Evolutionary conservation across 2,888 invertebrate genomes (phyloP), one percentile per base, ranked within the genome.

Genomic region (Drosophila anomalipes): DNA sequence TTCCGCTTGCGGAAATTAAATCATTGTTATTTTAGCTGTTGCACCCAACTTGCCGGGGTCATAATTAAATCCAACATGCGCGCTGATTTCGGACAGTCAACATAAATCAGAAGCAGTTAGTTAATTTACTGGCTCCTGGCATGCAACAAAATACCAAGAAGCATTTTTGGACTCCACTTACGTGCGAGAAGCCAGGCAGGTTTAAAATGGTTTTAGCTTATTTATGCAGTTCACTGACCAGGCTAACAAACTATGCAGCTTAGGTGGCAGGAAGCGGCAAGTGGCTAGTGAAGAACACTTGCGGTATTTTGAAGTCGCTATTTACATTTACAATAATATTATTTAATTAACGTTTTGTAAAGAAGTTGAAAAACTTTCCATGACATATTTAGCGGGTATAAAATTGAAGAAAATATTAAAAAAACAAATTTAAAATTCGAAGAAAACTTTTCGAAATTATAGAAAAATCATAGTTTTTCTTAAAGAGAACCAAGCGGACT

Each of bases 1-100:
- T 81, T 83, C 75, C 86, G 78, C 32, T 47, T 49, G 39, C 77
- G 88, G 87, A 82, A 82, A 85, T 84, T 89, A 66, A 82, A 77
- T 70, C 82, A 77, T 80, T 82, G 77, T 75, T 64, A 61, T 60
- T 26, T 26, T 68, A 59, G 70, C 58, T 51, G 65, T 60, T 69
- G 76, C 57, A 62, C 56, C 59, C 70, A 26, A 35, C 49, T 57
- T 57, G 33, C 41, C 37, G 57, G 53, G 53, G 67, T 41, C 19
- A 60, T 69, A 82, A 81, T 81, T 83, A 82, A 75, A 81, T 58
- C 58, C 53, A 72, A 75, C 85, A 80, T 77, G 90, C 72, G 61
- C 83, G 56, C 64, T 60, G 77, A 71, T 71, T 56, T 62, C 35
- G 14, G 28, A 73, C 61, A 68, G 56, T 70, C 54, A 69, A 71